Conservation (phyloP, 2,113 vertebrate species). For the Gnathonemus echidnorhynchus region DNA sequence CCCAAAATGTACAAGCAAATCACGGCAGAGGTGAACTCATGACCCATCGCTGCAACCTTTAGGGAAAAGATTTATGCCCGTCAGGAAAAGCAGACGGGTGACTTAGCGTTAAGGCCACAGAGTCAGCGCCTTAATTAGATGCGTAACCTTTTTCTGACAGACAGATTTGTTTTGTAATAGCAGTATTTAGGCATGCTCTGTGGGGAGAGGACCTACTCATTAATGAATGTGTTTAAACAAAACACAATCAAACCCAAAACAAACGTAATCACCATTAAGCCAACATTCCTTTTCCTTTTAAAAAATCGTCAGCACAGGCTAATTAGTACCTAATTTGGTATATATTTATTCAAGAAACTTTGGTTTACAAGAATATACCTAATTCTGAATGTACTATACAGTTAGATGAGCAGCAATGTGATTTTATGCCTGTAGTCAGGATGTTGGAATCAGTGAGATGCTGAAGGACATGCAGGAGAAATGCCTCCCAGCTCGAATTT, state of each 20-base stretch:
- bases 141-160: constrained; percentile 62
- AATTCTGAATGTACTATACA: constrained; percentile 24
- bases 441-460: not conserved
- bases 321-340: constrained; percentile 28
- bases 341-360: constrained; percentile 28
- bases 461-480: not conserved
- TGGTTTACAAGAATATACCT: not conserved
- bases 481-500: not conserved
- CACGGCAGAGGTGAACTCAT: constrained; percentile 52
- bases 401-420: not conserved
- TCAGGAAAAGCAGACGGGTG: constrained; percentile 51
- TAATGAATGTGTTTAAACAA: constrained; percentile 69
- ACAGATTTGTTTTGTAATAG: constrained; percentile 64
- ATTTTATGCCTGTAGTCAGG: not conserved
- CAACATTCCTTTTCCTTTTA: constrained; percentile 51
- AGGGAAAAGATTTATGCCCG: constrained; percentile 61
- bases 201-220: constrained; percentile 75
- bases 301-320: constrained; percentile 30
- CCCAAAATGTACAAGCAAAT: constrained; percentile 67
- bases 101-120: constrained; percentile 56
- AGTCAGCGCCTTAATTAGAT: constrained; percentile 49
- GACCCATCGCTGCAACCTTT: constrained; percentile 62
- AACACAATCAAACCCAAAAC: constrained; percentile 64
- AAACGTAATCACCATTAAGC: constrained; percentile 44
- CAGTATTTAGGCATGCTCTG: constrained; percentile 68